Evolutionary conservation across 2,888 invertebrate species (phyloP), one percentile per base, ranked within the genome.

Genomic region (Spodoptera exigua): DNA sequence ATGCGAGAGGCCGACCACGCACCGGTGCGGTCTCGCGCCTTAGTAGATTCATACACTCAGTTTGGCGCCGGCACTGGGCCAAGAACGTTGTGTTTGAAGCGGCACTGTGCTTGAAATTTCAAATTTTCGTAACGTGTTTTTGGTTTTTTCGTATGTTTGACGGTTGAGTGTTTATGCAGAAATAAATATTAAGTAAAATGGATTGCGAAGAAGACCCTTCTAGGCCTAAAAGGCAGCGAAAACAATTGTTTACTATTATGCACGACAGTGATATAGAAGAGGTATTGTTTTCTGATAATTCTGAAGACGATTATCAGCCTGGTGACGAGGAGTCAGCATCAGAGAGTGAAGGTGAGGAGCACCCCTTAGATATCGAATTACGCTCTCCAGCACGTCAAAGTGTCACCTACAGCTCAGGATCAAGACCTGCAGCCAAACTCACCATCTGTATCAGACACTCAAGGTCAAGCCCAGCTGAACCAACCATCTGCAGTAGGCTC

Each of bases 1-100:
- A n/a, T n/a, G n/a, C n/a, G n/a, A n/a, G 69, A 63, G 46, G 35
- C 46, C 46, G 46, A 46, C 1, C 46, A 35, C 46, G 35, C 46
- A 36, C 36, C 18, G 4, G 47, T 18, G 47, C 18, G 47, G 2
- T 0, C 2, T 35, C 46, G 46, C 46, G 46, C 46, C 46, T 46
- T 9, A 9, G 7, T 4, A 35, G 9, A 9, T 46, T 46, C 3
- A n/a, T 3, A 46, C 1, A 46, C 2, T 46, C 45, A 46, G 45
- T 46, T 2, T 3, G 3, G 45, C 3, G 45, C 45, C 1, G 45
- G 46, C 46, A 46, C 4, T 2, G 2, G 18, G 36, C 36, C 1
- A 2, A 1, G 47, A 0, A 47, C 47, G 47, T 47, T 47, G 35
- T 47, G 1, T 47, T 47, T 47, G 2, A 47, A 47, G 46, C 46